Base-by-base conservation (phyloP, 2,797 vertebrate genomes). In the Luscinia luscinia region DNA sequence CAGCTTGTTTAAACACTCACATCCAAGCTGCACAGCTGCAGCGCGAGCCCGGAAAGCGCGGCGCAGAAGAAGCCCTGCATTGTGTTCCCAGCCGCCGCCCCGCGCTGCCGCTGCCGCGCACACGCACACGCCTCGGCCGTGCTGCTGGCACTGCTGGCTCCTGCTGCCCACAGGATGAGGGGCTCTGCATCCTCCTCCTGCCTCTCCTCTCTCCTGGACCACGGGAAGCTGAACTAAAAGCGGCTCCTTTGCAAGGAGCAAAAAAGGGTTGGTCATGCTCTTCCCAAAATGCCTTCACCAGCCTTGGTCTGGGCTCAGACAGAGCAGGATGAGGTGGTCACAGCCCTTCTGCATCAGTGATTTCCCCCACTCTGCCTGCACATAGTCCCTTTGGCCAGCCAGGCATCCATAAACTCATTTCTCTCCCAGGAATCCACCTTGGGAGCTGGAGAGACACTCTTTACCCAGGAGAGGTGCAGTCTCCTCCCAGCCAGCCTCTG, bases 1-100 rank as follows among this genome's bases (percentile, higher is more conserved):
- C 98, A 98, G 98, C 98, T 98, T 98, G 97, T 98, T 98, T 98
- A 98, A 98, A 98, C 97, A 98, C 97, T 98, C 97, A 97, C 97
- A 97, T 95, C 97, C 97, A 94, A 96, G 95, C 97, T 94, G 91
- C 97, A 97, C 98, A 98, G 98, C 98, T 98, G 97, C 98, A 97
- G 97, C 97, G 96, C 97, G 98, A 98, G 95, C 98, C 97, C 97
- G 97, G 97, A 97, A 98, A 97, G 97, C 94, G 38, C 34, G 55
- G 94, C 87, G 97, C 97, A 97, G 97, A 98, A 97, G 97, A 97
- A 98, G 97, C 96, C 96, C 95, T 92, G 97, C 97, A 97, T 97
- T 97, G 97, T 97, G 97, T 84, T 97, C 97, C 74, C 51, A 77
- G 95, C 58, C 61, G 51, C 76, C 7, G 45, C 28, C 81, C 97